Conservation (phyloP, 2,888 invertebrate species). For the Aleiodes alternator region DNA sequence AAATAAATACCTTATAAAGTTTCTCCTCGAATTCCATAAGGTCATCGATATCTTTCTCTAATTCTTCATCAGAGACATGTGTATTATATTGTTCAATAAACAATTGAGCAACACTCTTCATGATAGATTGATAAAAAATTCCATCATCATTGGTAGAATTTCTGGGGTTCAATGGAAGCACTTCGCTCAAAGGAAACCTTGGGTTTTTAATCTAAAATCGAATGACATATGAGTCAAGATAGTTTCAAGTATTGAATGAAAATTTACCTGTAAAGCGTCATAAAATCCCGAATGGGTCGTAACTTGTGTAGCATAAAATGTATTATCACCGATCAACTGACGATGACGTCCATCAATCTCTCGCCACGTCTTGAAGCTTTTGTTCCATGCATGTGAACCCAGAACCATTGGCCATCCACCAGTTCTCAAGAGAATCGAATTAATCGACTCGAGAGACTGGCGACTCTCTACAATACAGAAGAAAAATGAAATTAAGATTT, state of each 20-base stretch:
- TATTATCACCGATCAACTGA: slow-evolving; percentile 48
- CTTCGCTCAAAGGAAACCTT: slow-evolving; percentile 32
- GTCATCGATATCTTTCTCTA: slow-evolving; percentile 55
- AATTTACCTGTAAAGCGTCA: too few species aligned
- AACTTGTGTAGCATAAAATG: slow-evolving; percentile 31
- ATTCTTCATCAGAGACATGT: slow-evolving; percentile 49
- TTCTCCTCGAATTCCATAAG: slow-evolving; percentile 57
- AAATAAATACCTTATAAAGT: slow-evolving; percentile 43
- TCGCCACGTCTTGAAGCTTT: slow-evolving; percentile 57
- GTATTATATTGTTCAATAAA: slow-evolving; percentile 54
- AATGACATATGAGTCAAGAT: too few species aligned
- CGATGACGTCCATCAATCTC: slow-evolving; percentile 58
- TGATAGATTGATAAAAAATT: slow-evolving; percentile 47
- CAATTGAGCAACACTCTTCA: slow-evolving; percentile 49
- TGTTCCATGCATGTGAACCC: slow-evolving; percentile 60
- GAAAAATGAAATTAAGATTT: too few species aligned
- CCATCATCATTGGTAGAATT: slow-evolving; percentile 48
- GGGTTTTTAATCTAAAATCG: slow-evolving; percentile 31
- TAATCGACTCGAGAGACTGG: slow-evolving; percentile 55
- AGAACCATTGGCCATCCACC: slow-evolving; percentile 65
- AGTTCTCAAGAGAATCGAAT: slow-evolving; percentile 55
- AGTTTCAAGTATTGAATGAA: too few species aligned
- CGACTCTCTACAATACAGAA: slow-evolving; percentile 34
- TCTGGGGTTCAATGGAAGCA: slow-evolving; percentile 39
- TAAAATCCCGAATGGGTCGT: too few species aligned